Conservation (phyloP, 2,113 vertebrate species). For the Vulpes ferrilata region DNA sequence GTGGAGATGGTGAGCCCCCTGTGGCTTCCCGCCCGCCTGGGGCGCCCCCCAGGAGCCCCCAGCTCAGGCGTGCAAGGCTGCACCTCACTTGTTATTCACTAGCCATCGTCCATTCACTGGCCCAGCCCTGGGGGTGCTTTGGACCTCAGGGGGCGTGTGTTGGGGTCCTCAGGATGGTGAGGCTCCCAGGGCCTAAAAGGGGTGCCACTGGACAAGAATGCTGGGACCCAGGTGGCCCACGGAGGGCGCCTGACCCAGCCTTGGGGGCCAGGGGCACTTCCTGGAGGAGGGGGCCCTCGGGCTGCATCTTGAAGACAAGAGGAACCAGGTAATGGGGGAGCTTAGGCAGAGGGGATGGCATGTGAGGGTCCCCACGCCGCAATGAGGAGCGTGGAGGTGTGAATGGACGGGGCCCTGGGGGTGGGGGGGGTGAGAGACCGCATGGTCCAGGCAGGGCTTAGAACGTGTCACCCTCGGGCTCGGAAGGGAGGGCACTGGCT, state of each 20-base stretch:
- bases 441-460: not conserved
- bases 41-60: no score
- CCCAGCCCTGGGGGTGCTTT: not conserved
- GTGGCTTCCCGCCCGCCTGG: accelerated
- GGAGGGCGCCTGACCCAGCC: not conserved
- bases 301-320: not conserved
- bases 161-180: not conserved
- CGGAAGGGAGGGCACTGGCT: not conserved
- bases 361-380: not conserved
- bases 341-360: accelerated
- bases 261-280: not conserved
- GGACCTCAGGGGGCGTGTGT: accelerated
- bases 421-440: no score
- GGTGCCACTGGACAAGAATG: accelerated
- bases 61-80: not conserved
- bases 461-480: not conserved
- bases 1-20: slow-evolving; percentile 92
- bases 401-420: accelerated
- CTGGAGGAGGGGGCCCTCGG: not conserved
- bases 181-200: not conserved
- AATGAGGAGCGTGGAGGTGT: accelerated
- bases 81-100: accelerated
- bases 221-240: accelerated
- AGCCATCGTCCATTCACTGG: accelerated
- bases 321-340: accelerated